Evolutionary conservation across 1,140 invertebrate species (phyloP), one percentile per base, ranked within the genome.

Genomic region (Cyclina sinensis): DNA sequence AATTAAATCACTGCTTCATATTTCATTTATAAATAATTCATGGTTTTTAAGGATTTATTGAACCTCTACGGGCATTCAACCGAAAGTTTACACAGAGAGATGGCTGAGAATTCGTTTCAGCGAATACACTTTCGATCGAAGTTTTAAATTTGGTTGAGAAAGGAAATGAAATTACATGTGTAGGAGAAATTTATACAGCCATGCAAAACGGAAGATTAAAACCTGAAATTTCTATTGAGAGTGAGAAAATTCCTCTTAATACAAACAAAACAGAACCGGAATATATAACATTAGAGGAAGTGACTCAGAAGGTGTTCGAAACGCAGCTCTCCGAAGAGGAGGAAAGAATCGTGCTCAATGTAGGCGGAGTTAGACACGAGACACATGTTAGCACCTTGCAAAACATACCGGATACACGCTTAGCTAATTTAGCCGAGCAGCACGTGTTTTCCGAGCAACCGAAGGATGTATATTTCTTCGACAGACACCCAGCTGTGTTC

Each of bases 361-460:
- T 99, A 88, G 99, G 99, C 68, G 99, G 99, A 18, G 99, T 99
- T 91, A 96, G 99, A 73, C 98, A 99, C 95, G 99, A 99, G 96
- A 99, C 98, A 70, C 99, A 99, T 96, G 98, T 98, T 94, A 91
- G 92, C 27, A 95, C 95, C 5, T 83, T 95, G 2, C 92, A 93
- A n/a, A 94, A 94, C 86, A 93, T 95, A 73, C 93, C 95, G 21
- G 92, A 93, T 68, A 95, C 95, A 14, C 85, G 95, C 14, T 91
- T 96, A 0, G 93, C 92, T 3, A 90, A 93, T 24, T 88, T 95
- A 32, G 93, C 94, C 18, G 93, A 94, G 70, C 62, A 81, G 39
- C 94, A 94, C 80, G 86, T 93, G 65, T 81, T 90, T 68, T 86
- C 92, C 14, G 91, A 91, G 21, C 70, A 87, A 16, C 91, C 91